phyloP scores from a whole-genome alignment of 2,797 vertebrate genomes.

The Lateolabrax maculatus region DNA sequence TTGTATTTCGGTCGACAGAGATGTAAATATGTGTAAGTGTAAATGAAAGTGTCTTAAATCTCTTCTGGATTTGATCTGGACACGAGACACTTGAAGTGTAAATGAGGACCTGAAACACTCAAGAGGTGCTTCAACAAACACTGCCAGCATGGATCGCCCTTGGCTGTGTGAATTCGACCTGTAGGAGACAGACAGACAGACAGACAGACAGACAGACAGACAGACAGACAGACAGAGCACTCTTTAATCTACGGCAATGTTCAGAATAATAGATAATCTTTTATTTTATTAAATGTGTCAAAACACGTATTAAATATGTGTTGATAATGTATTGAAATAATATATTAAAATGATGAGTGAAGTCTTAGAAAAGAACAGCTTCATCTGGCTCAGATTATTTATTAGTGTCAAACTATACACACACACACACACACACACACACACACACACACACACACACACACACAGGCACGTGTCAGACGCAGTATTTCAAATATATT shows the following conservation, averaged over 20 bases:
- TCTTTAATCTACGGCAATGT: neutral
- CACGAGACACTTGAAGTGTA: neutral
- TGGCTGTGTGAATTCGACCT: neutral
- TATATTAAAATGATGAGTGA: neutral
- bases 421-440: neutral
- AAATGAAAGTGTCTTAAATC: neutral
- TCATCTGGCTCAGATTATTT: neutral
- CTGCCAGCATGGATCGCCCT: neutral
- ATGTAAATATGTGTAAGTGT: no score
- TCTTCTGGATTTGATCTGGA: neutral
- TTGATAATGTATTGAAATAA: neutral
- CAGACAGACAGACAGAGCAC: no score
- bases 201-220: neutral
- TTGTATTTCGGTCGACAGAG: no score
- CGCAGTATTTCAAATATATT: conserved; percentile 26
- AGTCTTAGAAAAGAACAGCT: neutral
- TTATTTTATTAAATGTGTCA: neutral
- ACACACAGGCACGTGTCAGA: neutral
- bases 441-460: neutral
- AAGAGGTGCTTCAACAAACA: neutral
- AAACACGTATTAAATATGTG: neutral
- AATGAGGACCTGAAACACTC: neutral
- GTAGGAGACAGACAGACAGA: neutral
- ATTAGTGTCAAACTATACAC: neutral
- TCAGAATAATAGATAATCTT: neutral